These are phyloP conservation scores for Drosophila lowei DNA, from an alignment of 1,140 invertebrate genomes.

Conservation along the genomic window DNA sequence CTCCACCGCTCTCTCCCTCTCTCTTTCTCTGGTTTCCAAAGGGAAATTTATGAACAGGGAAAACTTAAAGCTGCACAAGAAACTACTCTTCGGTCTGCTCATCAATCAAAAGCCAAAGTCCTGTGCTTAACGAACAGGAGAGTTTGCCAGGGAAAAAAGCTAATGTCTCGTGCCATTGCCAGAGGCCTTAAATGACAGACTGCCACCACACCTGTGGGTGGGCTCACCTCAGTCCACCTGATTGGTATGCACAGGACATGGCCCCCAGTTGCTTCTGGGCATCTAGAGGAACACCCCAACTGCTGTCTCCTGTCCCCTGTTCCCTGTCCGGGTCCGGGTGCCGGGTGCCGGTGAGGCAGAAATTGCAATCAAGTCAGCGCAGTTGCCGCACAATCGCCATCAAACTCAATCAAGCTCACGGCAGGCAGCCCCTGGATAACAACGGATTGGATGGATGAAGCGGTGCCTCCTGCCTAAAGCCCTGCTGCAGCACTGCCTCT, in stretches of 20 bases:
- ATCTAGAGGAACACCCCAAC: not conserved
- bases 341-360: constrained; percentile 23
- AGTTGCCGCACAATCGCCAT: constrained; percentile 70
- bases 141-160: constrained; percentile 11
- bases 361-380: constrained; percentile 73
- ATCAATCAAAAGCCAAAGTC: constrained; percentile 58
- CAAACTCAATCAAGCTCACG: constrained; percentile 76
- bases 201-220: constrained; percentile 26
- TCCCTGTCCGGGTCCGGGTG: constrained; percentile 12
- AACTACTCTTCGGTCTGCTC: constrained; percentile 32
- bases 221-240: constrained; percentile 25
- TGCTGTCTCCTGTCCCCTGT: too few species aligned
- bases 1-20: not conserved
- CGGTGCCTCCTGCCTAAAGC: constrained; percentile 22
- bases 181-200: constrained; percentile 65
- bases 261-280: constrained; percentile 11
- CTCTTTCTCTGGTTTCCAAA: constrained; percentile 4
- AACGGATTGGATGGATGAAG: constrained; percentile 57
- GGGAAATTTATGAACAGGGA: constrained; percentile 28
- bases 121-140: constrained; percentile 24
- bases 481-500: constrained; percentile 19
- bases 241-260: constrained; percentile 56
- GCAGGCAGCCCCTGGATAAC: constrained; percentile 64
- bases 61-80: constrained; percentile 25
- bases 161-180: constrained; percentile 63